Percentiles rank a stretch among this genome's conserved stretches.
phyloP scores from a whole-genome alignment of 1,140 invertebrate genomes.

The Tribolium castaneum region DNA sequence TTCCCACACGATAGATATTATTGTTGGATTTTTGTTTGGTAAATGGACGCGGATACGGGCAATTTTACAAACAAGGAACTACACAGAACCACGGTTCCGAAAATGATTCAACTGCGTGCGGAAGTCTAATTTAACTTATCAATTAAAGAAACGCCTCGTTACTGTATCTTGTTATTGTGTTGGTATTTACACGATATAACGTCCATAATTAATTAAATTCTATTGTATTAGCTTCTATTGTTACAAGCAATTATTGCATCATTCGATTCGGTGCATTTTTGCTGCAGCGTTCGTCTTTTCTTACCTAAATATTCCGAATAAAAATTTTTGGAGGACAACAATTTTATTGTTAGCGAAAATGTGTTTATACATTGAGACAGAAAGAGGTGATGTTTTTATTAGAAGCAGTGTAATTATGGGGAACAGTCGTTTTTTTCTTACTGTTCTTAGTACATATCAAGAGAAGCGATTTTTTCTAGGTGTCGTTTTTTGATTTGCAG shows the following conservation, averaged over 20 bases:
- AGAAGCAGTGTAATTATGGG: too few species aligned
- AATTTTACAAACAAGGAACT: neutral
- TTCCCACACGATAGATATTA: slow-evolving; percentile 26
- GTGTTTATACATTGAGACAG: too few species aligned
- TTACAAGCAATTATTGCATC: neutral
- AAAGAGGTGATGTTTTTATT: too few species aligned
- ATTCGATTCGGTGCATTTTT: neutral
- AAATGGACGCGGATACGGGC: neutral
- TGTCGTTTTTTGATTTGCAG: too few species aligned
- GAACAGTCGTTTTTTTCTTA: too few species aligned
- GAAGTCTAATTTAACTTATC: neutral
- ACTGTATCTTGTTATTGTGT: neutral
- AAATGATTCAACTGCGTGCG: neutral
- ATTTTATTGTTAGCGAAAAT: too few species aligned
- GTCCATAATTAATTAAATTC: neutral
- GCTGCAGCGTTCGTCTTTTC: too few species aligned
- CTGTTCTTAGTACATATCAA: too few species aligned
- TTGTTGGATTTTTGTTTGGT: neutral
- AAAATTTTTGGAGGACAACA: too few species aligned
- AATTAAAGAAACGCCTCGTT: slow-evolving; percentile 18
- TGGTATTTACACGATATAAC: neutral
- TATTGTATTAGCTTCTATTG: neutral
- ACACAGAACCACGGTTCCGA: neutral
- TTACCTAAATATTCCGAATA: too few species aligned
- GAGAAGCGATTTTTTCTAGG: too few species aligned